A percentile compares a stretch with the other conserved stretches of the same genome.
These are phyloP conservation scores for Peromyscus eremicus DNA, from an alignment of 2,797 vertebrate species.

Conservation along the genomic window DNA sequence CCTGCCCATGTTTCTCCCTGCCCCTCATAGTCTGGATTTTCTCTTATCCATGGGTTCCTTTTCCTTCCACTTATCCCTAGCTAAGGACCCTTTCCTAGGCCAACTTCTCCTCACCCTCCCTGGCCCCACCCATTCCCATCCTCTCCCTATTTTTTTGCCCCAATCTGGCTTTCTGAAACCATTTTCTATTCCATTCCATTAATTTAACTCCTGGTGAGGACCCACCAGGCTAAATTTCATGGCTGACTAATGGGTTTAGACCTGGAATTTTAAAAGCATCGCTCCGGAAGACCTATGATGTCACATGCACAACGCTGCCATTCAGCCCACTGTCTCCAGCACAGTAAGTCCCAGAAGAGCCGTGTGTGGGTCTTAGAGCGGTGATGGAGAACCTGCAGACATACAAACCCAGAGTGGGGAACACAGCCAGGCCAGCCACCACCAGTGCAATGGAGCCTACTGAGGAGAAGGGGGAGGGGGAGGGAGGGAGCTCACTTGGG, in stretches of 20 bases:
- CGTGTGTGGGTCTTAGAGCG: too few species aligned
- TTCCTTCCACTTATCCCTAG: neutral
- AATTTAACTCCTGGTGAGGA: neutral
- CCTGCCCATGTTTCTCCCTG: neutral
- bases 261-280: neutral
- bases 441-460: neutral
- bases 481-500: neutral
- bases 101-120: neutral
- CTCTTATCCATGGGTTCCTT: neutral
- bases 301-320: neutral
- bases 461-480: neutral
- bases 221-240: neutral
- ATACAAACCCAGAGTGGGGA: neutral
- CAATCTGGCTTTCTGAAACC: neutral
- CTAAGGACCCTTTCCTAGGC: neutral
- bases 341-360: neutral
- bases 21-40: neutral
- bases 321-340: neutral
- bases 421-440: neutral
- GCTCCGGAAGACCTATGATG: neutral
- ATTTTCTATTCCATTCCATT: neutral
- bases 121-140: too few species aligned
- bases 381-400: neutral
- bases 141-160: neutral
- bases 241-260: too few species aligned